A percentile compares a stretch with the other conserved stretches of the same genome.
Evolutionary conservation across 2,888 invertebrate genomes (phyloP).

Genomic region (Hofmannophila pseudospretella): DNA sequence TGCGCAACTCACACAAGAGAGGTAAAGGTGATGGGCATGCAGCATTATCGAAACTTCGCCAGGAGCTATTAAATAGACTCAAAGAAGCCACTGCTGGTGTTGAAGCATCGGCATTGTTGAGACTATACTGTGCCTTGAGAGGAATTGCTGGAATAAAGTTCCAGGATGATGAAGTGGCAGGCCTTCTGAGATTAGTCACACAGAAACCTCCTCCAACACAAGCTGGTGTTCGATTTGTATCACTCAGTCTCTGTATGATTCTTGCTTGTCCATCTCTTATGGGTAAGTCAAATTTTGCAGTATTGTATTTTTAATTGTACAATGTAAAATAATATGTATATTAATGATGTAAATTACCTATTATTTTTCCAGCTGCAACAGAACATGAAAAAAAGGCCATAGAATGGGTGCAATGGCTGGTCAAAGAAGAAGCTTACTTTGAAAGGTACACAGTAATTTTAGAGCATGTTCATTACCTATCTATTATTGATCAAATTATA

Average conservation of each 20-base stretch:
- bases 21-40: slow-evolving; percentile 87
- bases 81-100: slow-evolving; percentile 83
- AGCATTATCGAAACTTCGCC: slow-evolving; percentile 82
- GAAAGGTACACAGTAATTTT: slow-evolving; percentile 78
- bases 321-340: slow-evolving; percentile 1
- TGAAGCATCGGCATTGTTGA: slow-evolving; percentile 91
- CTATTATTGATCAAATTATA: too few relatives aligned
- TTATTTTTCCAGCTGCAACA: slow-evolving; percentile 66
- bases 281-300: slow-evolving; percentile 48
- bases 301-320: background rate
- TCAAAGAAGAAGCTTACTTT: slow-evolving; percentile 92
- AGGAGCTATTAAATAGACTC: slow-evolving; percentile 86
- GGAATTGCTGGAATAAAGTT: slow-evolving; percentile 95
- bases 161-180: slow-evolving; percentile 93
- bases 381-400: slow-evolving; percentile 92
- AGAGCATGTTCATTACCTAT: background rate
- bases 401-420: slow-evolving; percentile 96
- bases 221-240: slow-evolving; percentile 94
- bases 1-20: slow-evolving; percentile 89
- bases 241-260: slow-evolving; percentile 94
- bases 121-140: slow-evolving; percentile 94
- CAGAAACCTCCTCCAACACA: slow-evolving; percentile 93
- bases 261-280: slow-evolving; percentile 95
- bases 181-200: slow-evolving; percentile 90
- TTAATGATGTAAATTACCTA: slow-evolving; percentile 2